phyloP scores from a whole-genome alignment of 1,140 invertebrate genomes.

The Dermatophagoides farinae region DNA sequence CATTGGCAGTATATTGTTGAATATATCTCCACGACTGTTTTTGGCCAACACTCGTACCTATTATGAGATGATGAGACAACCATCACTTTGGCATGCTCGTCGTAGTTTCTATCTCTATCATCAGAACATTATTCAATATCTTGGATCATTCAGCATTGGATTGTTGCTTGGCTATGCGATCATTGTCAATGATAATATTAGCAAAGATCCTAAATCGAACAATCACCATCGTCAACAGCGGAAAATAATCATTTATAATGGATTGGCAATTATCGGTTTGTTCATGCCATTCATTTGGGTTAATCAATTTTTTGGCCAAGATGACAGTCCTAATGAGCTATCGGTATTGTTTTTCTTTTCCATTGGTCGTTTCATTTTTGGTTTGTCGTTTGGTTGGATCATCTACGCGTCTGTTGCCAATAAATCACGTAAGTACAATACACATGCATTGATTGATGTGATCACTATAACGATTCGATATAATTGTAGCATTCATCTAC shows the following conservation, averaged over 20 bases:
- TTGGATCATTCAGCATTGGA: neutral
- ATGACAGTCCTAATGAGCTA: neutral
- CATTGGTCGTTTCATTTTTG: neutral
- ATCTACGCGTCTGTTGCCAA: neutral
- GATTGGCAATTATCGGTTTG: neutral
- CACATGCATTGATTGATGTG: neutral
- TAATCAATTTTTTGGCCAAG: neutral
- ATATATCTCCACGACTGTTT: neutral
- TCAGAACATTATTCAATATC: conserved; percentile 4
- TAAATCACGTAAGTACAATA: neutral
- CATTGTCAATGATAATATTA: neutral
- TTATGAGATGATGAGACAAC: neutral
- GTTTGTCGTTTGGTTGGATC: neutral
- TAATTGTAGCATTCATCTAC: neutral
- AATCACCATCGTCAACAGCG: no score
- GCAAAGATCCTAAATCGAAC: neutral
- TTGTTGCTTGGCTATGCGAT: conserved; percentile 1
- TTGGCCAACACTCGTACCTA: neutral
- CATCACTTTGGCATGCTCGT: neutral
- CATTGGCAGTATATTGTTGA: neutral
- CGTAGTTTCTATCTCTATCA: conserved; percentile 1
- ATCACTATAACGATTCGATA: neutral
- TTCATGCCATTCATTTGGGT: neutral
- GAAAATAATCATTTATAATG: neutral
- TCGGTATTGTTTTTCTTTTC: conserved; percentile 5